Percentiles rank a stretch among this genome's conserved stretches.
Conservation (phyloP, 2,113 vertebrate species). For the Noturus placidus region DNA sequence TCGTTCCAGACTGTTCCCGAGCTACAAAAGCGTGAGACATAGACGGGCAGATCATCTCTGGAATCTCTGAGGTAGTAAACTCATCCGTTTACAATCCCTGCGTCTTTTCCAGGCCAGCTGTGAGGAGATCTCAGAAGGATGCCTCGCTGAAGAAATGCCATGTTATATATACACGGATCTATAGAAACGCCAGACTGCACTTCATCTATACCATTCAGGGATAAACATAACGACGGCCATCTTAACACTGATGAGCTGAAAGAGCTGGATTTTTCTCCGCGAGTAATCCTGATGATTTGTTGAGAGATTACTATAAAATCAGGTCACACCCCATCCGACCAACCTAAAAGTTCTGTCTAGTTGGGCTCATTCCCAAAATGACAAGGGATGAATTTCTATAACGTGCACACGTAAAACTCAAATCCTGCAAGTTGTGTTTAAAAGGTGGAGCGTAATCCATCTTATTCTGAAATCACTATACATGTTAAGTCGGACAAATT, state of each 20-base stretch:
- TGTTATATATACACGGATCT: no score
- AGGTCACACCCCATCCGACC: background rate
- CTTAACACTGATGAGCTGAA: background rate
- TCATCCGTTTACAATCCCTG: constrained; percentile 19
- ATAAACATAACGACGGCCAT: background rate
- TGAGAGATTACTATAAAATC: background rate
- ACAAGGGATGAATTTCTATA: background rate
- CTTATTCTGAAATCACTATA: background rate
- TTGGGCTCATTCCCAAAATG: background rate
- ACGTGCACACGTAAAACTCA: background rate
- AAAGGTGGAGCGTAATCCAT: background rate
- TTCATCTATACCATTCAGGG: background rate
- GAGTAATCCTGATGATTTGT: background rate
- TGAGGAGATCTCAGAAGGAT: background rate
- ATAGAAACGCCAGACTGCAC: background rate
- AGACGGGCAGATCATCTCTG: constrained; percentile 2
- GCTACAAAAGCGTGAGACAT: background rate
- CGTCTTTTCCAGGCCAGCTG: constrained; percentile 10
- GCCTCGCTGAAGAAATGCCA: background rate
- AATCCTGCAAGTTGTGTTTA: background rate
- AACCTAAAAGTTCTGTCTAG: background rate
- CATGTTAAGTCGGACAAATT: background rate
- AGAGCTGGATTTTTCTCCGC: background rate
- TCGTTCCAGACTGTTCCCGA: constrained; percentile 2
- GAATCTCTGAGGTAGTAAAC: constrained; percentile 13